These are phyloP conservation scores for Sphinx pinastri DNA, from an alignment of 2,888 invertebrate genomes.

Conservation along the genomic window DNA sequence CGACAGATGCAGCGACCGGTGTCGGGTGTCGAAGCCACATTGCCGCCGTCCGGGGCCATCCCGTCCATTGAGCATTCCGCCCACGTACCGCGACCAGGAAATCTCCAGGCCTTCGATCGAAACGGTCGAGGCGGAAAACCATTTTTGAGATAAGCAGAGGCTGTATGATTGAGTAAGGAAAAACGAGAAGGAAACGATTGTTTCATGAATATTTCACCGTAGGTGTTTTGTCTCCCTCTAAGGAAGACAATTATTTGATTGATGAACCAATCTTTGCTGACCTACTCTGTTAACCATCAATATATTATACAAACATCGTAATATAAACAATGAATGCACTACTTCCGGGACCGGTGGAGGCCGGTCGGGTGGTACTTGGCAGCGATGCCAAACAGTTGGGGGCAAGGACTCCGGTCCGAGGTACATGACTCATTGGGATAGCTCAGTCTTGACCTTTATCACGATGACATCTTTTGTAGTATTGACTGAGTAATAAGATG, in stretches of 20 bases:
- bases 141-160: slow-evolving; percentile 8
- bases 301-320: background rate
- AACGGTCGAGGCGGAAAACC: slow-evolving; percentile 9
- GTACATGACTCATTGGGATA: slow-evolving; percentile 3
- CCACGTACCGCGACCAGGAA: slow-evolving; percentile 6
- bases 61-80: background rate
- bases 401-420: background rate
- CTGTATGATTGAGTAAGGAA: background rate
- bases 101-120: background rate
- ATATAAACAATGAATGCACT: background rate
- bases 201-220: background rate
- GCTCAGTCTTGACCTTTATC: slow-evolving; percentile 11
- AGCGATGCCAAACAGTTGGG: slow-evolving; percentile 6
- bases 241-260: no score
- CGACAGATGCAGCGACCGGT: slow-evolving; percentile 12
- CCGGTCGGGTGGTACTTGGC: background rate
- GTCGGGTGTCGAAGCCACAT: slow-evolving; percentile 9
- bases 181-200: background rate
- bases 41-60: background rate
- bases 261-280: no score
- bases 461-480: no score
- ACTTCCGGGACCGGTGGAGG: background rate
- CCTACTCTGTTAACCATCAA: no score
- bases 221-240: no score
- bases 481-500: background rate